Evolutionary conservation across 1,140 invertebrate species (phyloP).

Genomic region (Oryzaephilus surinamensis): DNA sequence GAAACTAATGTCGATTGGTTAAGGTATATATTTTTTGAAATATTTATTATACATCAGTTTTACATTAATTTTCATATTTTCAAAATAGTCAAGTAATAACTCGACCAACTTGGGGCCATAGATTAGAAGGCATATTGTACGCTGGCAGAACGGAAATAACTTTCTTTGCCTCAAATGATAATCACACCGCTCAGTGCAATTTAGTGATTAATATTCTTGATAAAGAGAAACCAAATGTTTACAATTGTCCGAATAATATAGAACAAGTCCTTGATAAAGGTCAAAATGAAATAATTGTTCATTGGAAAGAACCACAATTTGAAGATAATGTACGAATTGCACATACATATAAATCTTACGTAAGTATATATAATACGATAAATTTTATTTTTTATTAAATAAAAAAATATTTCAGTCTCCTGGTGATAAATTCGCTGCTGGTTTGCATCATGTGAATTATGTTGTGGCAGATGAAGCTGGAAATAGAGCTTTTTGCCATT

Average conservation of each 20-base stretch:
- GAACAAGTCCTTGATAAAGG: constrained; percentile 45
- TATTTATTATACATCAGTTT: constrained; percentile 7
- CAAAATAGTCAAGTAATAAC: constrained; percentile 47
- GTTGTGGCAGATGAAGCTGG: constrained; percentile 52
- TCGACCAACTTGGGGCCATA: constrained; percentile 51
- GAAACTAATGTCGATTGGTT: constrained; percentile 57
- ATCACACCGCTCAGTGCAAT: constrained; percentile 44
- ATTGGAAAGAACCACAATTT: constrained; percentile 59
- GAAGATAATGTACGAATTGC: constrained; percentile 49
- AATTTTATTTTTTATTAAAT: constrained; percentile 8
- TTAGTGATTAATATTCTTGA: constrained; percentile 53
- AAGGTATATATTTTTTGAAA: no score
- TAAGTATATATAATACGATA: constrained; percentile 36
- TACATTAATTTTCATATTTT: constrained; percentile 6
- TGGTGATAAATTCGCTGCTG: constrained; percentile 45
- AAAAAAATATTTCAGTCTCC: constrained; percentile 39
- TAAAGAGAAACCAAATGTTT: constrained; percentile 44
- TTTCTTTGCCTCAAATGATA: constrained; percentile 44
- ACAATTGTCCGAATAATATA: constrained; percentile 52
- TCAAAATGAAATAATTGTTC: constrained; percentile 44
- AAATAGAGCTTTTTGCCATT: constrained; percentile 49
- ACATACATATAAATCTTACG: constrained; percentile 51
- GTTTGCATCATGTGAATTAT: constrained; percentile 51
- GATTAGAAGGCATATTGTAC: constrained; percentile 48
- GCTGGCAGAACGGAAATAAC: constrained; percentile 46